Evolutionary conservation across 35 echinoderm and acorn worm species (phyloP).

Genomic region (Heliocidaris tuberculata): DNA sequence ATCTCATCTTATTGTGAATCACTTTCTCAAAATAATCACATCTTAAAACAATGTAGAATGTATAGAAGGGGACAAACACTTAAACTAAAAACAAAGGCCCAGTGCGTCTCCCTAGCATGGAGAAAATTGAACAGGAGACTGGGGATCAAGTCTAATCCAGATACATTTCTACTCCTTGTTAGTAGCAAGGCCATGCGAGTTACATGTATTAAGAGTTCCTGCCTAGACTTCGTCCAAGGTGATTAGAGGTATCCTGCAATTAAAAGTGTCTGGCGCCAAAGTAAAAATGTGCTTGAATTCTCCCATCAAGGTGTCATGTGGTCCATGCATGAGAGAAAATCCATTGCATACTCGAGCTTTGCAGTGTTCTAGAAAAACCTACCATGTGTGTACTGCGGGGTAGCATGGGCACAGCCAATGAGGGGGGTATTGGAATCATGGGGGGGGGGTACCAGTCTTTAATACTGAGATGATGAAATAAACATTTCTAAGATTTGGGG

Average conservation of each 20-base stretch:
- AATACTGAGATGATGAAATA: too few species aligned
- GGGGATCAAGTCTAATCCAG: constrained; percentile 8
- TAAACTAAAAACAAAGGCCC: background rate
- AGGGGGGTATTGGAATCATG: too few species aligned
- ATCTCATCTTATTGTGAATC: background rate
- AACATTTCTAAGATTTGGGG: too few species aligned
- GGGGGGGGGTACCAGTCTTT: too few species aligned
- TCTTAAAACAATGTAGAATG: background rate
- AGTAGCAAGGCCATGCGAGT: background rate
- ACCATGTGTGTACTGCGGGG: background rate
- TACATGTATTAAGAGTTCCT: background rate
- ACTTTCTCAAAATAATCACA: background rate
- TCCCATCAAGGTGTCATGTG: background rate
- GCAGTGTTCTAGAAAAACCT: too few species aligned
- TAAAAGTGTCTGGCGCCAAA: background rate
- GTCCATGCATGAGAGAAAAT: background rate
- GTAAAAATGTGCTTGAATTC: too few species aligned
- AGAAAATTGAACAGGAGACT: background rate
- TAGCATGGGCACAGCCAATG: background rate
- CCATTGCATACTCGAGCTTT: background rate
- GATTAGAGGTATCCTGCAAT: constrained; percentile 10
- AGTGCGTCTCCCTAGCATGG: background rate
- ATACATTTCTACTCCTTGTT: background rate
- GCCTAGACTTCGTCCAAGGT: background rate
- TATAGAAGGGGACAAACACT: background rate